Evolutionary conservation across 2,888 invertebrate species (phyloP), one percentile per base, ranked within the genome.

Genomic region (Agonopterix subpropinquella): DNA sequence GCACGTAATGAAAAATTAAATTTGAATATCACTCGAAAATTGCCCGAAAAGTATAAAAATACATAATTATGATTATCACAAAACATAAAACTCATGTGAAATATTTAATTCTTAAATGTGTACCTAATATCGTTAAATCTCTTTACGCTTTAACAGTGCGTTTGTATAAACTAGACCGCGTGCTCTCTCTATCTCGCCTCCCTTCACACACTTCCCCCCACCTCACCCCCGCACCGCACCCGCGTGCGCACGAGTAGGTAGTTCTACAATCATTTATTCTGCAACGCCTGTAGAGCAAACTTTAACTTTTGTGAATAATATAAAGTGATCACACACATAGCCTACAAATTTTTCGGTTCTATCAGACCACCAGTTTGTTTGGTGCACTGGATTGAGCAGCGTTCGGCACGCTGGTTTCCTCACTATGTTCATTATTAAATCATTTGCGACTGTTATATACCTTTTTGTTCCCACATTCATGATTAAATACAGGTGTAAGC

Each of bases 401-500:
- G 44, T 43, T 11, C 28, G 28, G 39, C 46, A 36, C 10, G 47
- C 50, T 39, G 44, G 35, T 18, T 43, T 43, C 47, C 35, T 43
- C 44, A 49, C 41, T 5, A 46, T 44, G 41, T 46, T 41, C 50
- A 47, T 41, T 28, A 9, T 36, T 13, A 36, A 44, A 41, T 50
- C 47, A 50, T 47, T 47, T n/a, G 42, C 42, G 45, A 35, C 35
- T 28, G 41, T 43, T 45, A 39, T 44, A 13, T 13, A 11, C 9
- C n/a, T 42, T 15, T 11, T 28, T 28, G 28, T 28, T 28, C 28
- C 28, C 28, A 28, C 28, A 28, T 28, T 28, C 28, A 28, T 28
- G 1, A 28, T 28, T 28, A 28, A 28, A 5, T 5, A 5, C 5
- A 28, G 28, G 28, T 28, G 28, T 28, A 28, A 28, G 28, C 28